Conservation (phyloP, 2,113 vertebrate species). For the Caloenas nicobarica region DNA sequence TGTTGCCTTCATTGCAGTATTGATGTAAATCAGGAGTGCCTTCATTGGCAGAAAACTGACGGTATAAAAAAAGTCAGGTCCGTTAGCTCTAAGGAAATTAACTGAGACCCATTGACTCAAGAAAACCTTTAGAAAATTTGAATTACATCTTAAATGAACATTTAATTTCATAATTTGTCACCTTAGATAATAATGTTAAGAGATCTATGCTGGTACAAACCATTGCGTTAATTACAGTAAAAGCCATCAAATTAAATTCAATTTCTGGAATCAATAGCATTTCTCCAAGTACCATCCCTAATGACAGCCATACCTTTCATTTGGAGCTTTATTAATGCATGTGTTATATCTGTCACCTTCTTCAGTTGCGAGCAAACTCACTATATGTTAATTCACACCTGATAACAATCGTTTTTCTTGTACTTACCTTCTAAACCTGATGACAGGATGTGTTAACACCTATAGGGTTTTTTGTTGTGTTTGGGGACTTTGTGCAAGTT, state of each 20-base stretch:
- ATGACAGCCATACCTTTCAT: constrained; percentile 62
- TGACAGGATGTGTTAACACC: constrained; percentile 73
- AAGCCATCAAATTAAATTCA: constrained; percentile 77
- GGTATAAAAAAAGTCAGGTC: background rate
- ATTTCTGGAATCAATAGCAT: constrained; percentile 73
- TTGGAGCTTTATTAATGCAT: constrained; percentile 71
- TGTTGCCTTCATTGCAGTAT: background rate
- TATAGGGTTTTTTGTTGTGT: constrained; percentile 12
- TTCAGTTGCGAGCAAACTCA: constrained; percentile 31
- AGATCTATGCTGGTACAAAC: constrained; percentile 66
- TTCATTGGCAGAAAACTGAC: background rate
- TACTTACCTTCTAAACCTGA: constrained; percentile 60
- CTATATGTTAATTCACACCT: constrained; percentile 81
- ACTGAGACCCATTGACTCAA: constrained; percentile 54
- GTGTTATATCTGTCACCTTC: constrained; percentile 74
- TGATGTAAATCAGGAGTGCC: background rate
- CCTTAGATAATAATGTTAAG: constrained; percentile 72
- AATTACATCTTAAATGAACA: constrained; percentile 71
- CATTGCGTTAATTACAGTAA: constrained; percentile 77
- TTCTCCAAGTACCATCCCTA: constrained; percentile 70
- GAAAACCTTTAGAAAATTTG: constrained; percentile 63
- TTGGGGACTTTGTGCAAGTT: background rate
- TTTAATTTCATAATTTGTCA: constrained; percentile 78
- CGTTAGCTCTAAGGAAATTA: constrained; percentile 42
- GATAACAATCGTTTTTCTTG: constrained; percentile 68